Base-by-base conservation (phyloP, 1,140 invertebrate species). In the Drosophila ironensis region DNA sequence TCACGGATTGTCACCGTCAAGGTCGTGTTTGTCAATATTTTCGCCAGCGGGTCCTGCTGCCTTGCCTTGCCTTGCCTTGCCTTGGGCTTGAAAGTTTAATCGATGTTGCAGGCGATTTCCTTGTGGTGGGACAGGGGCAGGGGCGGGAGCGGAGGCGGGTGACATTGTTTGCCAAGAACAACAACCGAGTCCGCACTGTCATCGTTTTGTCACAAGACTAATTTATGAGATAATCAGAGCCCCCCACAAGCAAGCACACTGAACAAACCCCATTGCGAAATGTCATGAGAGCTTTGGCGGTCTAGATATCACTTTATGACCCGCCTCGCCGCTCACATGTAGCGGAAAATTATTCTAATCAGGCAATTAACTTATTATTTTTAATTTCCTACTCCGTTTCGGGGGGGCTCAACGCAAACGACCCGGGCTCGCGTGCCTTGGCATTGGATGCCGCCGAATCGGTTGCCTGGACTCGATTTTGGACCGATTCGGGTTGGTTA, bases 181-280 rank as follows among this genome's bases (percentile, higher is more conserved):
- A 61, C 35, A 71, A 53, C 28, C 44, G 44, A 51, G 41, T 72
- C 42, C 71, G 45, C 51, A 51, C 54, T 69, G 74, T 78, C 77
- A 71, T 75, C 74, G 77, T 56, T 75, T n/a, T 88, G 84, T 88
- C 84, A 88, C 84, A 88, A 88, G 84, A 88, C 84, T 73, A 72
- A 88, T 84, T 88, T 88, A 66, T 72, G 75, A 80, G 78, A 88
- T 88, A 88, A 84, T 88, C 78, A 48, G 42, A 63, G 28, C 28
- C 56, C 11, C 56, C 19, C 14, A 52, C 57, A 4, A 52, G 63
- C 40, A 28, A 56, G 48, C 33, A 50, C 69, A 69, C 30, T 6
- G 3, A 2, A 20, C 37, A 52, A 25, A 45, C 50, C n/a, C n/a
- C n/a, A n/a, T n/a, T n/a, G n/a, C n/a, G n/a, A n/a, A n/a, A 51